Evolutionary conservation across 2,113 vertebrate genomes (phyloP).

Genomic region (Perognathus longimembris): DNA sequence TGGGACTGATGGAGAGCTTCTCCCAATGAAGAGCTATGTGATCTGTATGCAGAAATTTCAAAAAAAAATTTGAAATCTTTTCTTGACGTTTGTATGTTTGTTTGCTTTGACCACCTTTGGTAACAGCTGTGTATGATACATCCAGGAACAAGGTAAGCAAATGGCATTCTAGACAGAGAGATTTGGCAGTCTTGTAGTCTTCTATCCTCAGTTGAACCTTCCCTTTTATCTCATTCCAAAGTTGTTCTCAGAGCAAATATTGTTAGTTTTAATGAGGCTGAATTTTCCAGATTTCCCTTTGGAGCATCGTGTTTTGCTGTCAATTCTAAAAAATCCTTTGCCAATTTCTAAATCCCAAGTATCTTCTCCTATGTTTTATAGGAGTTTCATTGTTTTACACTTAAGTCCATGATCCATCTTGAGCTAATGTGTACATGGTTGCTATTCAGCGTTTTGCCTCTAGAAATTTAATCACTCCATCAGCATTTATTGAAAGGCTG

Average conservation of each 20-base stretch:
- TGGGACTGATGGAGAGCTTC: too few species aligned
- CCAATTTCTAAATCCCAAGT: not conserved
- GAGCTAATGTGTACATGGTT: not conserved
- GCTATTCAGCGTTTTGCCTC: not conserved
- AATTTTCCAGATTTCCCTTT: slow-evolving; percentile 4
- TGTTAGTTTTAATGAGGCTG: slow-evolving; percentile 23
- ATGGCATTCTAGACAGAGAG: not conserved
- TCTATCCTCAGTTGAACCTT: too few species aligned
- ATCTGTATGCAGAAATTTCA: too few species aligned
- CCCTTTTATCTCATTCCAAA: not conserved
- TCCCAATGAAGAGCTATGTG: too few species aligned
- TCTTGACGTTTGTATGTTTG: too few species aligned
- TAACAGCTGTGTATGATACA: too few species aligned
- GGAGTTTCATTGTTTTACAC: not conserved
- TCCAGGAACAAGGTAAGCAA: too few species aligned
- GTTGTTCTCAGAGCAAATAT: not conserved
- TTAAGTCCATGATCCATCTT: not conserved
- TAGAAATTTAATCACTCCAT: not conserved
- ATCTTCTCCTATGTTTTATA: not conserved
- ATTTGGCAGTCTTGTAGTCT: not conserved
- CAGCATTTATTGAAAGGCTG: not conserved
- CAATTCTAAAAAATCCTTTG: not conserved
- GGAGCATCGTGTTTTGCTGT: not conserved
- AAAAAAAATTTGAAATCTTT: too few species aligned
- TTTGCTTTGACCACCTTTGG: too few species aligned